Conservation (phyloP, 2,113 vertebrate genomes). For the Caloenas nicobarica region DNA sequence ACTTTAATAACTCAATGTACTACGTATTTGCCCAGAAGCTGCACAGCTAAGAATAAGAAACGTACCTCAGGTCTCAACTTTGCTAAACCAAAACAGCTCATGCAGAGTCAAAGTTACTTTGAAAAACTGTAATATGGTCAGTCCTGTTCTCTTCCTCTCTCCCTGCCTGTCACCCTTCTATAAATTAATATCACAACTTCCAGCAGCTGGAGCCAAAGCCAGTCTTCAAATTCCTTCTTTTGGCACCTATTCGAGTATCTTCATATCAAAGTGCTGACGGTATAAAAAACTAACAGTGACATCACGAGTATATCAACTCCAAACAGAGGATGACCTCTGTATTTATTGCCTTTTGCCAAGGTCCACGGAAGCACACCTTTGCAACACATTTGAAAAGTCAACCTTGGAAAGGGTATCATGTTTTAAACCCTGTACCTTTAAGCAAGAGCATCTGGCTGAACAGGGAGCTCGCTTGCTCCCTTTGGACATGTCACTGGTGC, state of each 20-base stretch:
- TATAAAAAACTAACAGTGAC: neutral
- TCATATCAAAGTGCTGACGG: neutral
- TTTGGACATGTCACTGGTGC: neutral
- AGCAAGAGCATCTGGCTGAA: neutral
- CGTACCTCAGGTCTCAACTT: neutral
- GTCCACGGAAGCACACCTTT: neutral
- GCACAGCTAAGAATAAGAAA: neutral
- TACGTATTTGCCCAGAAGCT: neutral
- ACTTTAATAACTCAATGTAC: neutral
- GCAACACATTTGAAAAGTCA: neutral
- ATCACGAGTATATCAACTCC: neutral
- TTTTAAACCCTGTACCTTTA: neutral
- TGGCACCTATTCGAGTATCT: neutral
- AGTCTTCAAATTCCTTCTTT: neutral
- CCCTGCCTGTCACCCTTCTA: neutral
- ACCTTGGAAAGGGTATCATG: neutral
- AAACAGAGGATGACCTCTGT: neutral
- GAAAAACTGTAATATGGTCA: neutral
- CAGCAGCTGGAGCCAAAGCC: neutral
- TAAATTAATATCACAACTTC: neutral
- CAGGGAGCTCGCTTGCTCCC: neutral
- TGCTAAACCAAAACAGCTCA: accelerated
- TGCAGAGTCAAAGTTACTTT: neutral
- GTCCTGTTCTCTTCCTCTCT: neutral
- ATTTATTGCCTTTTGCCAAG: neutral